These are phyloP conservation scores for Sebastes elongatus DNA, from an alignment of 2,797 vertebrate genomes.

Conservation along the genomic window DNA sequence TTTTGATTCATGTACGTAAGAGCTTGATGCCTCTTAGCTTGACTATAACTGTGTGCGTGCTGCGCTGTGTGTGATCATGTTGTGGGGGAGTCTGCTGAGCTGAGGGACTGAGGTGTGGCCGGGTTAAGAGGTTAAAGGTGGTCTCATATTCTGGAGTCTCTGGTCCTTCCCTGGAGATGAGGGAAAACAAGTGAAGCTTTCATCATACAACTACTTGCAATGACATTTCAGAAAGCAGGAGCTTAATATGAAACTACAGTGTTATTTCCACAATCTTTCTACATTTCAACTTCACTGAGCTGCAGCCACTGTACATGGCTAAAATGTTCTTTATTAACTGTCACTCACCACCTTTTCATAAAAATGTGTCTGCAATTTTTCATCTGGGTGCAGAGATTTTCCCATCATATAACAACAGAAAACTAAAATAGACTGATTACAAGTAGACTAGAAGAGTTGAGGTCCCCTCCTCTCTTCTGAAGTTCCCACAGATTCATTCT, in stretches of 20 bases:
- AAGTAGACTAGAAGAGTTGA: neutral
- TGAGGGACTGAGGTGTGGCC: constrained; percentile 57
- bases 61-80: constrained; percentile 9
- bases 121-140: constrained; percentile 62
- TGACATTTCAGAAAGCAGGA: neutral
- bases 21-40: neutral
- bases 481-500: neutral
- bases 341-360: neutral
- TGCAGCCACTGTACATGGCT: neutral
- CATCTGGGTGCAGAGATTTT: neutral
- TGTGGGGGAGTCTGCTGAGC: constrained; percentile 19
- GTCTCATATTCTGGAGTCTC: constrained; percentile 39
- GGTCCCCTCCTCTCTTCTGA: neutral
- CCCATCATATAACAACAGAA: neutral
- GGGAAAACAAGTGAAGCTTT: constrained; percentile 51
- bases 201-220: neutral
- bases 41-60: neutral
- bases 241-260: neutral
- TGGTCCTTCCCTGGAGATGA: constrained; percentile 42
- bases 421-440: neutral
- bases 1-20: neutral
- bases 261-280: neutral
- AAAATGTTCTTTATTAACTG: neutral
- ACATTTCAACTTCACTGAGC: neutral
- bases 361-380: neutral